These are phyloP conservation scores for Ciconia maguari DNA, from an alignment of 2,113 vertebrate genomes.

Conservation along the genomic window DNA sequence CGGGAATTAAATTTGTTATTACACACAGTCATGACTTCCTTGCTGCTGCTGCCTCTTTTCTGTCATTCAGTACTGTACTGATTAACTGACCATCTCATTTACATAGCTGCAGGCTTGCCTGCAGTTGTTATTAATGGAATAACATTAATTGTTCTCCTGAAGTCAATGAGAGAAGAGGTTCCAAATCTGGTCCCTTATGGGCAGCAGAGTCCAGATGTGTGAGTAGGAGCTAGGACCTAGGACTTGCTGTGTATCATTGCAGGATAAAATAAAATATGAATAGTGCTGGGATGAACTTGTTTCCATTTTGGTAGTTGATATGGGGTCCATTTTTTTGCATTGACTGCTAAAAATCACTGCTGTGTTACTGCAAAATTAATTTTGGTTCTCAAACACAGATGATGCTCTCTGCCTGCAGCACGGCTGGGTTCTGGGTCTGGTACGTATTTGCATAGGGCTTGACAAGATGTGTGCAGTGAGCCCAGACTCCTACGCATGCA, in stretches of 20 bases:
- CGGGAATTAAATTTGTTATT: neutral
- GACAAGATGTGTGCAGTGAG: neutral
- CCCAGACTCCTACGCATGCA: neutral
- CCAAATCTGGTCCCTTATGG: neutral
- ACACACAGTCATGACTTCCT: neutral
- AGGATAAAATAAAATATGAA: neutral
- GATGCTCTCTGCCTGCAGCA: neutral
- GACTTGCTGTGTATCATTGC: fast-evolving
- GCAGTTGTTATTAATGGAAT: neutral
- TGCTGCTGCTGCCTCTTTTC: neutral
- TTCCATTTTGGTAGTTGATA: neutral
- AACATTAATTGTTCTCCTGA: neutral
- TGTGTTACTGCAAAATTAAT: neutral
- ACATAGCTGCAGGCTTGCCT: neutral
- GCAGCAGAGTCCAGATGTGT: neutral
- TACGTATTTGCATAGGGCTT: neutral
- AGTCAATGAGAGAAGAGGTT: neutral
- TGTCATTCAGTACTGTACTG: neutral
- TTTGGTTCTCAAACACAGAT: neutral
- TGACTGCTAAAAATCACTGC: neutral
- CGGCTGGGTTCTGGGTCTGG: fast-evolving
- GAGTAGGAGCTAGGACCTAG: neutral
- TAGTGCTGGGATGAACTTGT: neutral
- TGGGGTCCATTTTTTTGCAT: neutral
- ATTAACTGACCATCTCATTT: neutral